A percentile compares a stretch with the other conserved stretches of the same genome.
Conservation (phyloP, 2,888 invertebrate genomes). For the Synergus itoensis region DNA sequence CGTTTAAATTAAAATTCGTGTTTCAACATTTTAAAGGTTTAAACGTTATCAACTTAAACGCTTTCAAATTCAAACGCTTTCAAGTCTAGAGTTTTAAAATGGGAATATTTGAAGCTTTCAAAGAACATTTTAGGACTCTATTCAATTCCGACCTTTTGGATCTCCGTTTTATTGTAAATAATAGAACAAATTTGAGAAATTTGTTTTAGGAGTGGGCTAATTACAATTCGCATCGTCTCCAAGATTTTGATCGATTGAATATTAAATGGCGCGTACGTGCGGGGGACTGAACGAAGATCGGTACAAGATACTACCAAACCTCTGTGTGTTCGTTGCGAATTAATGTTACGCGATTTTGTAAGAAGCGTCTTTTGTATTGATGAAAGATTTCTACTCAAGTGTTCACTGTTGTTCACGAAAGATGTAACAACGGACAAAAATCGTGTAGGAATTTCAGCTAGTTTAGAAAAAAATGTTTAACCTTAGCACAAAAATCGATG, state of each 20-base stretch:
- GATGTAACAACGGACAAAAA: constrained; percentile 62
- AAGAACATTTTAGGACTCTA: background rate
- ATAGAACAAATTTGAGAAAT: background rate
- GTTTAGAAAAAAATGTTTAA: constrained; percentile 42
- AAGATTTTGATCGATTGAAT: constrained; percentile 18
- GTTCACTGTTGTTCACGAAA: constrained; percentile 69
- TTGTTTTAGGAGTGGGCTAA: background rate
- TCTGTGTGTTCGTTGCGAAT: constrained; percentile 71
- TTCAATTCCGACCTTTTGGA: constrained; percentile 3
- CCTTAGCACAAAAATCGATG: constrained; percentile 24
- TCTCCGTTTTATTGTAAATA: constrained; percentile 15
- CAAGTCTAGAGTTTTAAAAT: background rate
- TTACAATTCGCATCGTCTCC: constrained; percentile 22
- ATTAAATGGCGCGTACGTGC: constrained; percentile 8
- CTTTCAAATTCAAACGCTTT: constrained; percentile 10
- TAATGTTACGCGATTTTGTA: constrained; percentile 65
- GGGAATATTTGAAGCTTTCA: background rate
- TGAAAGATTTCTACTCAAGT: constrained; percentile 69
- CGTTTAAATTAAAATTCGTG: constrained; percentile 19
- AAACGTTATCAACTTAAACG: background rate
- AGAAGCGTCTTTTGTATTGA: constrained; percentile 62
- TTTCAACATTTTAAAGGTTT: background rate
- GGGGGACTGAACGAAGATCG: constrained; percentile 36
- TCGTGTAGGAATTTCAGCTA: constrained; percentile 58
- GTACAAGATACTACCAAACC: constrained; percentile 63